Conservation (phyloP, 2,113 vertebrate species). For the Zosterops lateralis region DNA sequence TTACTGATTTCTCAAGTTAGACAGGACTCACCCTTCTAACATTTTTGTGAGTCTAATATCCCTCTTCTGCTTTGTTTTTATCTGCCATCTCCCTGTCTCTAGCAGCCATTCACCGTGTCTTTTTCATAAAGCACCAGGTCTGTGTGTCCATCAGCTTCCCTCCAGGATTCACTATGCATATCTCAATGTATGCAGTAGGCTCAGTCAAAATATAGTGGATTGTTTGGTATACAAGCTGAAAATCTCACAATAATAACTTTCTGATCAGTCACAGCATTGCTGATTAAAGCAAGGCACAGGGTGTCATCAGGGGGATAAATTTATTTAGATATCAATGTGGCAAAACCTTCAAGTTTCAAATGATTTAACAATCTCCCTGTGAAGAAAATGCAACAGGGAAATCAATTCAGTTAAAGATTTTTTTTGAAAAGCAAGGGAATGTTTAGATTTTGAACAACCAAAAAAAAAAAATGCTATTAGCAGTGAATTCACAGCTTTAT, state of each 20-base stretch:
- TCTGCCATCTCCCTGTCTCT: neutral
- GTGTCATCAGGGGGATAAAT: neutral
- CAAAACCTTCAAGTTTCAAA: conserved; percentile 11
- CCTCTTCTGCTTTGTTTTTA: neutral
- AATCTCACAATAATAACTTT: neutral
- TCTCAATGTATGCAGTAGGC: neutral
- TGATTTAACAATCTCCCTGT: neutral
- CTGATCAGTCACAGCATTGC: neutral
- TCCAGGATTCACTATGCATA: neutral
- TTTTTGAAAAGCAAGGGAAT: conserved; percentile 29
- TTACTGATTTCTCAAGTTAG: neutral
- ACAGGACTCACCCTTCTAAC: neutral
- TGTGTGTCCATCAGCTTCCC: neutral
- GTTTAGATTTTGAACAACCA: conserved; percentile 43
- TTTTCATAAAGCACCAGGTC: neutral
- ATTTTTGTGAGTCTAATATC: neutral
- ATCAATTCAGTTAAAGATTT: conserved; percentile 55
- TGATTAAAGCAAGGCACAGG: neutral
- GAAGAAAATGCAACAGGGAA: conserved; percentile 16
- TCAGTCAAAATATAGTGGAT: neutral
- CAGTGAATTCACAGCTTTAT: neutral
- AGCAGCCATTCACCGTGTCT: neutral
- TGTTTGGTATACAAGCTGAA: neutral
- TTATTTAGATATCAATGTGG: conserved; percentile 30
- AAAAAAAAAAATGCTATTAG: neutral